Conservation (phyloP, 2,797 vertebrate species). For the Sebastes cheni region DNA sequence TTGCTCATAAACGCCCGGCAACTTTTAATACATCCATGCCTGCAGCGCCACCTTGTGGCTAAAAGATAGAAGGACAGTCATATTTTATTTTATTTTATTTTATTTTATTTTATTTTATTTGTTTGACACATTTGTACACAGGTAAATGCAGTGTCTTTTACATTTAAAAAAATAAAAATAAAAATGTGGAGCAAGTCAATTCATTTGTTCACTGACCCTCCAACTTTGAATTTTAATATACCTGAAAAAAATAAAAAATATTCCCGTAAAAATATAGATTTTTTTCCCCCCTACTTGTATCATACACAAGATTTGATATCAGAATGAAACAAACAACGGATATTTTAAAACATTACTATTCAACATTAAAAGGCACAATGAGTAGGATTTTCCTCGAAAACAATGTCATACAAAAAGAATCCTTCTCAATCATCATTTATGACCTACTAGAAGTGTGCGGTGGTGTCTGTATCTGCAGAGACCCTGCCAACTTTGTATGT, state of each 20-base stretch:
- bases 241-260: neutral
- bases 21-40: too few relatives aligned
- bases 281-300: neutral
- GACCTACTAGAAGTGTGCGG: too few relatives aligned
- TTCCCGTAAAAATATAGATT: neutral
- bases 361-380: neutral
- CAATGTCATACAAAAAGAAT: too few relatives aligned
- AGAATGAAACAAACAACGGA: neutral
- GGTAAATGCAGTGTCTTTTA: neutral
- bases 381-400: too few relatives aligned
- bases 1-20: fast-evolving
- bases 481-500: too few relatives aligned
- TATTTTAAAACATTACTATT: neutral
- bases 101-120: neutral
- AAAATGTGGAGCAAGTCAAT: neutral
- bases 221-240: neutral
- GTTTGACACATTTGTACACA: neutral
- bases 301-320: neutral
- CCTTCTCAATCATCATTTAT: too few relatives aligned
- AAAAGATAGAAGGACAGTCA: neutral
- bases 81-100: neutral
- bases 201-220: neutral
- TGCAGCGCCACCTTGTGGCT: neutral
- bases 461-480: too few relatives aligned
- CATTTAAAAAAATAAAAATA: neutral